Percentiles rank a stretch among this genome's conserved stretches.
These are phyloP conservation scores for Fistularia tabacaria DNA, from an alignment of 2,797 vertebrate genomes.

Conservation along the genomic window DNA sequence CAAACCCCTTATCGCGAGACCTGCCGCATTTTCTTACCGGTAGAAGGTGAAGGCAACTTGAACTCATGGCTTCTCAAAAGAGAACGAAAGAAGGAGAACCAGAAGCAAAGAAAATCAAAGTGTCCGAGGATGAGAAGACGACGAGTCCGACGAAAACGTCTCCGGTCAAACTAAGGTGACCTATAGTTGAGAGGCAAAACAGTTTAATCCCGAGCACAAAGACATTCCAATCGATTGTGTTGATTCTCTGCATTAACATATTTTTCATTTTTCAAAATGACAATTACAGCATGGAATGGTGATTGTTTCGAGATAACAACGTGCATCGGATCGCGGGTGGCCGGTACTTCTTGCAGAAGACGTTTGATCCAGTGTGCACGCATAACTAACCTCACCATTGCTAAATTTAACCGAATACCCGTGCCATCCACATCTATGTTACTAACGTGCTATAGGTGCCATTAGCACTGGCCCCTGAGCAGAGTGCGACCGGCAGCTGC, in stretches of 20 bases:
- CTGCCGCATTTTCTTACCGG: constrained; percentile 13
- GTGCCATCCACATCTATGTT: no score
- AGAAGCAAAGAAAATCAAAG: constrained; percentile 71
- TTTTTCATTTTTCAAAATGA: no score
- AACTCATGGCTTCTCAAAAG: background rate
- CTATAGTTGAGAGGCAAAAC: background rate
- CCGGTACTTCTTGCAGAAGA: no score
- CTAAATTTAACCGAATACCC: no score
- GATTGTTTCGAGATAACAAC: background rate
- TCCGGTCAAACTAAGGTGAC: constrained; percentile 60
- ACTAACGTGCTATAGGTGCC: no score
- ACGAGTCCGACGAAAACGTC: constrained; percentile 48
- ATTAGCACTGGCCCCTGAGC: no score
- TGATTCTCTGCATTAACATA: no score
- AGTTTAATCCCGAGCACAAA: background rate
- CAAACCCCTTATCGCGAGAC: accelerated
- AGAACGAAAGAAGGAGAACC: constrained; percentile 73
- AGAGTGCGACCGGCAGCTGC: no score
- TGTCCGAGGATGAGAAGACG: constrained; percentile 37
- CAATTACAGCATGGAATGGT: no score
- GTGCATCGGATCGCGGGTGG: no score
- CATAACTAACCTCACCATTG: no score
- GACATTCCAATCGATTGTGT: background rate
- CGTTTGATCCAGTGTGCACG: no score
- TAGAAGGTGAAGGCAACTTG: constrained; percentile 44